A percentile compares a stretch with the other conserved stretches of the same genome.
phyloP scores from a whole-genome alignment of 2,113 vertebrate species.

The Larimichthys polyactis region DNA sequence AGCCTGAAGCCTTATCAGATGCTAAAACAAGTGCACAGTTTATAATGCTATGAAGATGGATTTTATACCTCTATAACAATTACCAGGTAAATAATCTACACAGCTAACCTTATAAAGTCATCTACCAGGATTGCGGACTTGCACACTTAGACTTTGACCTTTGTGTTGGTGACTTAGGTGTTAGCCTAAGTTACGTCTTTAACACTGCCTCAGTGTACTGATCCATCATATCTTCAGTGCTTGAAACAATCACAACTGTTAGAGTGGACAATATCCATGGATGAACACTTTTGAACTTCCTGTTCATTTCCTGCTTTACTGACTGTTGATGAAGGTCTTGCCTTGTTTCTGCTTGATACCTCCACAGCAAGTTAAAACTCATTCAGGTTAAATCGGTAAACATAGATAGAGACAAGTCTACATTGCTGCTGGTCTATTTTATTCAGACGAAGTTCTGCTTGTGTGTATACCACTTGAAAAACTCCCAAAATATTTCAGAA shows the following conservation, averaged over 20 bases:
- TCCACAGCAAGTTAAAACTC: neutral
- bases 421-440: neutral
- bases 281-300: neutral
- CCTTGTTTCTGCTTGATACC: neutral
- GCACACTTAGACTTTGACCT: neutral
- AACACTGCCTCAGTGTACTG: neutral
- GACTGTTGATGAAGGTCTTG: conserved; percentile 1
- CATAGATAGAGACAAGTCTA: neutral
- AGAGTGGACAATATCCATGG: neutral
- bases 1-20: neutral
- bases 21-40: neutral
- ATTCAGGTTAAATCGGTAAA: neutral
- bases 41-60: neutral
- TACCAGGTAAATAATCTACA: neutral
- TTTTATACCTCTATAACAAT: neutral
- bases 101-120: neutral
- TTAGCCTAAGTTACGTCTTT: neutral
- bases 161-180: neutral
- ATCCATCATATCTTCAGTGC: conserved; percentile 8
- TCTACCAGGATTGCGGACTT: neutral
- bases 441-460: too few relatives aligned
- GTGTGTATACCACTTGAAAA: too few relatives aligned
- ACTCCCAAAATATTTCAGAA: too few relatives aligned
- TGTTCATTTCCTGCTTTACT: conserved; percentile 3
- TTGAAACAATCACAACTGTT: neutral